Evolutionary conservation across 2,113 vertebrate genomes (phyloP), one percentile per base, ranked within the genome.

Genomic region (Brachyhypopomus gauderio): DNA sequence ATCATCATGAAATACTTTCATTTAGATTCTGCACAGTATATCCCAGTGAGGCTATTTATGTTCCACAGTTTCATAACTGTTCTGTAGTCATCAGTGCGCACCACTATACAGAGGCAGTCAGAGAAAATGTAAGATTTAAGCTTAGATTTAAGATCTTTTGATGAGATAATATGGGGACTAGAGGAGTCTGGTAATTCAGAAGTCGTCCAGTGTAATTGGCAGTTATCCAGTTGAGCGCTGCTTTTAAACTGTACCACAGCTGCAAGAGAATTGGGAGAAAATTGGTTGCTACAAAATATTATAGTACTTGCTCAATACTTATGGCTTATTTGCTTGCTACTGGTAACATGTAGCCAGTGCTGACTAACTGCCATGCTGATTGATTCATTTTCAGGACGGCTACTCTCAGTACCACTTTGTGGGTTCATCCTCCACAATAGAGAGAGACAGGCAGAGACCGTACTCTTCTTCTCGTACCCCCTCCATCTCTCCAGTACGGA

Each of bases 341-440:
- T 60, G 19, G 41, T 60, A 41, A 62, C 20, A 14, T 75, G 38
- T 23, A 41, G 9, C 25, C 60, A 41, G 45, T 30, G 62, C 3
- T 45, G 3, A 45, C 67, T 23, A 12, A 23, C 12, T 76, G 25
- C 52, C 60, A 48, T 38, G n/a, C 7, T 79, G 71, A 52, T 36
- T 60, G 36, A 60, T 62, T 36, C 22, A 81, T 69, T 86, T 87
- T n/a, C 92, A 99, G 97, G 98, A 98, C 0, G 98, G 97, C 82
- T 99, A 97, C 91, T 96, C 97, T 1, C 98, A 99, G 83, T 99
- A 99, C 90, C 96, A 99, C 91, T 99, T 99, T 63, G 94, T 99
- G 88, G 96, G 97, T 88, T 98, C 98, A 59, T 97, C 98, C 66
- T 99, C 97, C 72, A 99, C 98, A 20, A 99, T 99, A 90, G 98